phyloP scores from a whole-genome alignment of 2,888 invertebrate genomes.

The Taphrorychus bicolor region DNA sequence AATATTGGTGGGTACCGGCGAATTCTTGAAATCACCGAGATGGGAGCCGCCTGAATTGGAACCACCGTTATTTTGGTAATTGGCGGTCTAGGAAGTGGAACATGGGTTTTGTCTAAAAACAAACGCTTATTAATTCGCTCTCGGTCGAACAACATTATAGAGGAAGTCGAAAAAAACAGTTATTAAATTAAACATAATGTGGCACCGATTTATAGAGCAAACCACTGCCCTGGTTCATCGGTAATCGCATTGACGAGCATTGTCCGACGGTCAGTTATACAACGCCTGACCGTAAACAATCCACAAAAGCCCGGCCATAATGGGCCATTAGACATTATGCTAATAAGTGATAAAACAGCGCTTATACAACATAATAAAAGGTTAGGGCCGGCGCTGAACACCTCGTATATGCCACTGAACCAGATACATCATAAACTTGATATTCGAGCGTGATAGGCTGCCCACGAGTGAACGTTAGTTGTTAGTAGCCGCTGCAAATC shows the following conservation, averaged over 20 bases:
- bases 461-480: slow-evolving; percentile 30
- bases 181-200: not conserved
- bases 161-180: not conserved
- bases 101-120: not conserved
- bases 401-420: slow-evolving; percentile 40
- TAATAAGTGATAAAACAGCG: slow-evolving; percentile 29
- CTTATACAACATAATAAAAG: slow-evolving; percentile 32
- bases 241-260: not conserved
- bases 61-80: not conserved
- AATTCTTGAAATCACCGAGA: not conserved
- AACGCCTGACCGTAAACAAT: slow-evolving; percentile 21
- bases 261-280: not conserved
- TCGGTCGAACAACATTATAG: not conserved
- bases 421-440: slow-evolving; percentile 39
- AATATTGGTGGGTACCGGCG: not conserved
- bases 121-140: not conserved
- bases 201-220: not conserved
- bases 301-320: slow-evolving; percentile 18
- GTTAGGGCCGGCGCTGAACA: slow-evolving; percentile 31
- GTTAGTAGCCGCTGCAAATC: slow-evolving; percentile 29
- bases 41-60: not conserved
- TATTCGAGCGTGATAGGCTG: slow-evolving; percentile 34
- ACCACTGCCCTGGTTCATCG: not conserved
- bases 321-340: slow-evolving; percentile 24
- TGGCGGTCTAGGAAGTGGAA: not conserved